A percentile compares a stretch with the other conserved stretches of the same genome.
Evolutionary conservation across 2,888 invertebrate genomes (phyloP).

Genomic region (Mythimna pallens): DNA sequence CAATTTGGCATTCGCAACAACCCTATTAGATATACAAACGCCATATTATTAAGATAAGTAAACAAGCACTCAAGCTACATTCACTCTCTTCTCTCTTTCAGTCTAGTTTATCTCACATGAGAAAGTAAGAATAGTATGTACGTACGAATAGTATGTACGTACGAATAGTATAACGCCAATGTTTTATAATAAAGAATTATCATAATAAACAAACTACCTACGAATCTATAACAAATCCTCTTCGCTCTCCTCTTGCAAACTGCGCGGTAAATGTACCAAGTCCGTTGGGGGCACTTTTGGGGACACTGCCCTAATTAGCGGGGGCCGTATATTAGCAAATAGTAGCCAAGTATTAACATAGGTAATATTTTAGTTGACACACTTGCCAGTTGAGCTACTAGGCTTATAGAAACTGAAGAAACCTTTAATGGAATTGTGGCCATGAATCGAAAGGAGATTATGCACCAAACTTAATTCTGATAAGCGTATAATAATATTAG

Average conservation of each 20-base stretch:
- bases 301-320: slow-evolving; percentile 34
- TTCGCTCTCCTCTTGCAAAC: slow-evolving; percentile 11
- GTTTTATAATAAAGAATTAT: slow-evolving; percentile 7
- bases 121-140: background rate
- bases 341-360: background rate
- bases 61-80: background rate
- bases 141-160: background rate
- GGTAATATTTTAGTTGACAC: slow-evolving; percentile 3
- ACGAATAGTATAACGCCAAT: background rate
- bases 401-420: background rate
- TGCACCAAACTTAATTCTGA: slow-evolving; percentile 3
- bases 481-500: slow-evolving; percentile 9
- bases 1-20: too few relatives aligned
- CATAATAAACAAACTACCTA: slow-evolving; percentile 1
- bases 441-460: background rate
- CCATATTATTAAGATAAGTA: too few relatives aligned
- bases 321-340: slow-evolving; percentile 21
- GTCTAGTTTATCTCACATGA: background rate
- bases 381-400: slow-evolving; percentile 4
- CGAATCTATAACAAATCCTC: background rate
- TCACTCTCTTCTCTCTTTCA: too few relatives aligned
- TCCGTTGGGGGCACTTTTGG: slow-evolving; percentile 22
- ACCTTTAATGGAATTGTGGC: background rate
- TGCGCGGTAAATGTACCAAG: slow-evolving; percentile 11
- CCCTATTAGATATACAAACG: too few relatives aligned